phyloP scores from a whole-genome alignment of 2,888 invertebrate genomes.

The Romanomermis culicivorax region DNA sequence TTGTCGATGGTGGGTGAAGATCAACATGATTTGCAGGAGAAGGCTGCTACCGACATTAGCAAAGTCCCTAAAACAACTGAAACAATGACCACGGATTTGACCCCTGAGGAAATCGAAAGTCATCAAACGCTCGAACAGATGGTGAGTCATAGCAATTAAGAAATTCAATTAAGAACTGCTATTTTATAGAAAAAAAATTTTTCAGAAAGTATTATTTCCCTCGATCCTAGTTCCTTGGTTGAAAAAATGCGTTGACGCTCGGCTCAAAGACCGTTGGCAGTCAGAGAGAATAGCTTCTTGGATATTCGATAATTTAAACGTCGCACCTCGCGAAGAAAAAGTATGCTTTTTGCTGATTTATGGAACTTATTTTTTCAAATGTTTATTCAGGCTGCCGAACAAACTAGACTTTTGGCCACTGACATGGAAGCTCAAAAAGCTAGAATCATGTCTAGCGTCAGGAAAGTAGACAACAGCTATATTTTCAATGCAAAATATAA shows the following conservation, averaged over 20 bases:
- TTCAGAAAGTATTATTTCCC: background rate
- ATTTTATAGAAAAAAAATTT: too few species aligned
- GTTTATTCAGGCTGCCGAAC: background rate
- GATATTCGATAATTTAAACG: background rate
- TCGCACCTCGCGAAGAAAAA: background rate
- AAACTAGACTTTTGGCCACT: background rate
- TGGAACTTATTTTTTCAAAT: background rate
- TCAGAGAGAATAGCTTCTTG: background rate
- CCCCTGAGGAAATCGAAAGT: too few species aligned
- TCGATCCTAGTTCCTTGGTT: background rate
- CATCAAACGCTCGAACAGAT: too few species aligned
- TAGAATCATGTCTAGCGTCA: background rate
- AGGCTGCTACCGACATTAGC: too few species aligned
- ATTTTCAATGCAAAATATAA: background rate
- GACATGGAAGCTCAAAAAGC: background rate
- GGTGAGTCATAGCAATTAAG: too few species aligned
- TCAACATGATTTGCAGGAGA: too few species aligned
- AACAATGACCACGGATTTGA: too few species aligned
- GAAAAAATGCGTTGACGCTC: background rate
- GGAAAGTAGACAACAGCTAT: background rate
- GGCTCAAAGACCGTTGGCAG: background rate
- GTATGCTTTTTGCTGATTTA: too few species aligned
- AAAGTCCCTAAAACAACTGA: too few species aligned
- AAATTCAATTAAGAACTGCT: too few species aligned
- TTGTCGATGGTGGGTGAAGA: too few species aligned